phyloP scores from a whole-genome alignment of 2,797 vertebrate genomes.

The Apogon talboti region DNA sequence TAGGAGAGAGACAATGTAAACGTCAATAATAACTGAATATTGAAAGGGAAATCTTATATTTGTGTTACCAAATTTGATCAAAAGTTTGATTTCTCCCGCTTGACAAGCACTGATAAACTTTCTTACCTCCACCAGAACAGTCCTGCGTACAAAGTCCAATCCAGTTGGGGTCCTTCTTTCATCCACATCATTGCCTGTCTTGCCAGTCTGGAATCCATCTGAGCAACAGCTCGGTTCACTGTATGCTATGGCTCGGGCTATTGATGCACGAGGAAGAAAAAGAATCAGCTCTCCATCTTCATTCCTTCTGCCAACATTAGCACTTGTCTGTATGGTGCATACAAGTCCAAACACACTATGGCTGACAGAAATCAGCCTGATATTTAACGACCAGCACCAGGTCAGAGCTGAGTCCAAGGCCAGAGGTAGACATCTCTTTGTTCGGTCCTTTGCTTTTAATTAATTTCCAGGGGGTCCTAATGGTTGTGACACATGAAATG shows the following conservation, averaged over 20 bases:
- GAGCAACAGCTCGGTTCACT: slow-evolving; percentile 87
- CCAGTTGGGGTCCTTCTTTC: slow-evolving; percentile 83
- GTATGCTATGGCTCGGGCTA: slow-evolving; percentile 92
- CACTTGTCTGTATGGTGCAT: too few species aligned
- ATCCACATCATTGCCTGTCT: slow-evolving; percentile 80
- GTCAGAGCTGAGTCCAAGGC: neutral
- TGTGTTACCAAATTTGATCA: too few species aligned
- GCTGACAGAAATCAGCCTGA: neutral
- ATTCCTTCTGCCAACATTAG: neutral
- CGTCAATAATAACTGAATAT: neutral
- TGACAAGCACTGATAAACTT: neutral
- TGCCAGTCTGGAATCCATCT: slow-evolving; percentile 81
- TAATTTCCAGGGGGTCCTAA: neutral
- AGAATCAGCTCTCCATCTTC: slow-evolving; percentile 5
- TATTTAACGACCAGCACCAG: neutral
- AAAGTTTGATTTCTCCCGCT: neutral
- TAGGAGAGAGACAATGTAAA: neutral
- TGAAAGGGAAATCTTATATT: too few species aligned
- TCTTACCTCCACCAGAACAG: slow-evolving; percentile 90
- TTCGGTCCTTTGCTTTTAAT: neutral
- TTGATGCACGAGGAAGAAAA: slow-evolving; percentile 11
- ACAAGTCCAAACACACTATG: too few species aligned
- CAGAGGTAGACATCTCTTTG: neutral
- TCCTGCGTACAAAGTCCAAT: slow-evolving; percentile 87
- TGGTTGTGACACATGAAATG: neutral